Evolutionary conservation across 2,797 vertebrate genomes (phyloP), one percentile per base, ranked within the genome.

Genomic region (Dipus sagitta): DNA sequence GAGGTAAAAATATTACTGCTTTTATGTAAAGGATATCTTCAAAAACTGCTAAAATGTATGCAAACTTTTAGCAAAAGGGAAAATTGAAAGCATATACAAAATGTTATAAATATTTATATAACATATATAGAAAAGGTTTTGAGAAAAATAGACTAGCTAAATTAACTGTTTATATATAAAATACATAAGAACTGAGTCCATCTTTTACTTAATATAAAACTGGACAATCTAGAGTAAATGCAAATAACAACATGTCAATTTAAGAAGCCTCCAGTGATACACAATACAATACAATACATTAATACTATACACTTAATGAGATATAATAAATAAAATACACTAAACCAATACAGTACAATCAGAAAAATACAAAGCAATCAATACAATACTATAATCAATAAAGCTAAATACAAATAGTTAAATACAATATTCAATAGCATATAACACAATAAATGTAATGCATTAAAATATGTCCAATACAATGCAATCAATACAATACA

Each of bases 61-160:
- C n/a, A 60, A 52, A 86, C 67, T 91, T 77, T 13, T 9, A 67
- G 3, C 32, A 77, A 86, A 91, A 77, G 67, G 3, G 3, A 9
- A 94, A 77, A 91, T 52, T 85, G n/a, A 13, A 78, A 90, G 38
- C 54, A 90, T 83, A 58, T 58, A 12, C 9, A 77, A 21, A 28
- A 62, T 28, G 3, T 67, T 28, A 86, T 20, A 68, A 14, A 60
- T 68, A 74, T n/a, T 85, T 52, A 60, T 38, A 74, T 81, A 30
- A 0, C 72, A 15, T 20, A 72, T 2, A 67, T 38, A n/a, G 11
- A 79, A 83, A 68, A 54, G 78, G 30, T 32, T 1, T 52, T 84
- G 70, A 68, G 65, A 78, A 81, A 75, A 52, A 21, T 26, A 71
- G 24, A 71, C 26, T 42, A 28, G 72, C 87, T 0, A 79, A 23